phyloP scores from a whole-genome alignment of 1,140 invertebrate species.

The Lucilia cuprina region DNA sequence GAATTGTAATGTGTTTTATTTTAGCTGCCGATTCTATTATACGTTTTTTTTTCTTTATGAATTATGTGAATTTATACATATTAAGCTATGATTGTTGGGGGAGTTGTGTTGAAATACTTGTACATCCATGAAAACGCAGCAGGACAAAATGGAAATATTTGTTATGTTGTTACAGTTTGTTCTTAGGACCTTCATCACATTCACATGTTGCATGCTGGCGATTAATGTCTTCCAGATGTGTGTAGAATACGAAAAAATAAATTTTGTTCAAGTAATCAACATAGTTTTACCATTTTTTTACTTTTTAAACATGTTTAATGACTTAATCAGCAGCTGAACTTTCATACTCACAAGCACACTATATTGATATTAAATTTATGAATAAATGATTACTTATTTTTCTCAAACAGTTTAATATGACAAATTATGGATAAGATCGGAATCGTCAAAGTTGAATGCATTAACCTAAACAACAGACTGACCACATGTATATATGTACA shows the following conservation, averaged over 20 bases:
- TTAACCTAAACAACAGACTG: not conserved
- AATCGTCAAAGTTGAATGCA: not conserved
- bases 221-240: constrained; percentile 25
- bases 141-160: not conserved
- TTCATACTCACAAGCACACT: not conserved
- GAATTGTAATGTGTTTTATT: not conserved
- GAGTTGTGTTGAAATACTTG: not conserved
- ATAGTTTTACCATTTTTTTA: not conserved
- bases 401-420: not conserved
- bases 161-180: not conserved
- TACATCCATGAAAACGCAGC: not conserved
- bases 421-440: not conserved
- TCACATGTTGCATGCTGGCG: not conserved
- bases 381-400: not conserved
- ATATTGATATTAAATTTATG: not conserved
- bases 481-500: no score
- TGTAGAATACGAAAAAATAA: not conserved
- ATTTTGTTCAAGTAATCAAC: not conserved
- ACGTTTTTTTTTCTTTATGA: not conserved
- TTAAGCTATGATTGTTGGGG: not conserved
- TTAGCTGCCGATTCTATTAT: not conserved
- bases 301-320: not conserved
- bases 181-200: constrained; percentile 1
- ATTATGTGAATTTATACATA: constrained; percentile 1
- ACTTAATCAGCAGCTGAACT: not conserved